phyloP scores from a whole-genome alignment of 2,797 vertebrate genomes.

The Hoplostethus atlanticus region DNA sequence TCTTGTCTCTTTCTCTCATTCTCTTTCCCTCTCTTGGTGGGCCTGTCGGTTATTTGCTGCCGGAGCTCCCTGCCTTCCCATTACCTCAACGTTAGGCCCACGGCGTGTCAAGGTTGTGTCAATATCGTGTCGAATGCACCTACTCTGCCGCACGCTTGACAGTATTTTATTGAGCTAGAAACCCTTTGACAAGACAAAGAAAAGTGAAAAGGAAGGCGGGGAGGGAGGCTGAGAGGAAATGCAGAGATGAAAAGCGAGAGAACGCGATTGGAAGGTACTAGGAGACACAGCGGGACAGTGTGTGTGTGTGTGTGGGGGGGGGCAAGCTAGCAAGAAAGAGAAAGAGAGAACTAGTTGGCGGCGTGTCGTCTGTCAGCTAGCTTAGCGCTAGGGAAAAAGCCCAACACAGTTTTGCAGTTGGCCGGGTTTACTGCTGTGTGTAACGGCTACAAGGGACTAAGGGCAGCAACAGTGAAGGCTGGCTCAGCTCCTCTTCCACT shows the following conservation, averaged over 20 bases:
- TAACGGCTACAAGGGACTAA: conserved; percentile 55
- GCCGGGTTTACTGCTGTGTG: conserved; percentile 59
- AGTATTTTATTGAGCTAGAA: conserved; percentile 63
- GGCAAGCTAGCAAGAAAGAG: background rate
- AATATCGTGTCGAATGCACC: conserved; percentile 64
- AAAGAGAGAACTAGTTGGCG: conserved; percentile 42
- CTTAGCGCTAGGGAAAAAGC: conserved; percentile 54
- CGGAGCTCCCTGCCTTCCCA: conserved; percentile 43
- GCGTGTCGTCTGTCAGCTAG: conserved; percentile 48
- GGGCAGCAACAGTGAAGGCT: conserved; percentile 47
- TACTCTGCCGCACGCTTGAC: conserved; percentile 50
- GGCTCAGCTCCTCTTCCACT: conserved; percentile 58
- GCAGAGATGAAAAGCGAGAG: conserved; percentile 42
- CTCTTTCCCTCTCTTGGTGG: conserved; percentile 31
- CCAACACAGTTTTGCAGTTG: conserved; percentile 47
- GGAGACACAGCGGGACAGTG: conserved; percentile 35
- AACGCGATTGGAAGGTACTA: conserved; percentile 26
- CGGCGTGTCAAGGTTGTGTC: conserved; percentile 46
- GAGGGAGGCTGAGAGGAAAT: conserved; percentile 29
- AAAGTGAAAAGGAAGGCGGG: conserved; percentile 44
- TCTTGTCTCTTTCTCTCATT: conserved; percentile 46
- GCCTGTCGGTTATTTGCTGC: conserved; percentile 57
- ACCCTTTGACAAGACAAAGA: conserved; percentile 61
- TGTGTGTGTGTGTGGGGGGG: background rate
- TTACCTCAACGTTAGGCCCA: conserved; percentile 63